A percentile compares a stretch with the other conserved stretches of the same genome.
Evolutionary conservation across 2,888 invertebrate species (phyloP).

Genomic region (Tenthredo mesomela): DNA sequence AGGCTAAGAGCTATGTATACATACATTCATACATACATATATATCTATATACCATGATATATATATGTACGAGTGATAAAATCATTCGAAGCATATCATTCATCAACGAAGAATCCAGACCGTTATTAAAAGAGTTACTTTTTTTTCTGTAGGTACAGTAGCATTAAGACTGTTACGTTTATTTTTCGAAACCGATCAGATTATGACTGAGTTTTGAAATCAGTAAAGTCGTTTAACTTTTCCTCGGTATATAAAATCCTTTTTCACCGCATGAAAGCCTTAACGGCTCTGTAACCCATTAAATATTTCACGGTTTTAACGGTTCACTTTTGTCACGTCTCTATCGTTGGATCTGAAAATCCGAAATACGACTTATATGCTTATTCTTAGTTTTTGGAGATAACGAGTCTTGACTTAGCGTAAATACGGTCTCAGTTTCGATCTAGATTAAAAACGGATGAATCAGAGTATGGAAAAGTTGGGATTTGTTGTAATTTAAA

Average conservation of each 20-base stretch:
- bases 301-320: slow-evolving; percentile 27
- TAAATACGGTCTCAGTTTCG: background rate
- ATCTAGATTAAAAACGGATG: background rate
- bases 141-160: background rate
- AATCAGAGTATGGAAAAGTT: background rate
- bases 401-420: background rate
- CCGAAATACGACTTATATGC: background rate
- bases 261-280: slow-evolving; percentile 29
- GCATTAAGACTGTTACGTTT: background rate
- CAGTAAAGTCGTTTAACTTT: slow-evolving; percentile 38
- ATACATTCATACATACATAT: background rate
- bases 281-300: slow-evolving; percentile 33
- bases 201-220: background rate
- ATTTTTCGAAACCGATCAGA: background rate
- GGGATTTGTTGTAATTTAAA: background rate
- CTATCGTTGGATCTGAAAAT: slow-evolving; percentile 26
- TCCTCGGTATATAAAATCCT: slow-evolving; percentile 21
- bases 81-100: background rate
- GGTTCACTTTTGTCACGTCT: slow-evolving; percentile 35
- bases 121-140: background rate
- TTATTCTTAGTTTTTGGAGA: background rate
- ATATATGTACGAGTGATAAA: background rate
- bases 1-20: slow-evolving; percentile 1
- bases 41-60: background rate
- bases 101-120: background rate